Evolutionary conservation across 2,113 vertebrate genomes (phyloP).

Genomic region (Coracopsis vasa): DNA sequence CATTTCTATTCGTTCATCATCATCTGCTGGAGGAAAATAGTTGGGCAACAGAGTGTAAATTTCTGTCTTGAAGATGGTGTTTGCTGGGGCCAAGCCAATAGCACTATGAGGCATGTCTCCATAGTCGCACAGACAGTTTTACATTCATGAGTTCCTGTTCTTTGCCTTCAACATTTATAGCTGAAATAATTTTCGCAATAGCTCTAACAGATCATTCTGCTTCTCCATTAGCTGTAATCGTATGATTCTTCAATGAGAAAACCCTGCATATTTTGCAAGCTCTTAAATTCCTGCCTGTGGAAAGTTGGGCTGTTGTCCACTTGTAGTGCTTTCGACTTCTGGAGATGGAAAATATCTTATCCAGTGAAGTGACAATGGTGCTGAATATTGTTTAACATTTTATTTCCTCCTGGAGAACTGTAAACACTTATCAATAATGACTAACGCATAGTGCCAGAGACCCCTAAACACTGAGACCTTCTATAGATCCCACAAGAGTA

Average conservation of each 20-base stretch:
- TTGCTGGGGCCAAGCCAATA: not conserved
- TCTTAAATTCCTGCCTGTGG: not conserved
- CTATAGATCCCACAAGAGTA: not conserved
- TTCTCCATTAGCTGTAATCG: not conserved
- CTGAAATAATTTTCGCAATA: not conserved
- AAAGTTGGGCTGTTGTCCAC: not conserved
- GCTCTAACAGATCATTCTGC: slow-evolving; percentile 5
- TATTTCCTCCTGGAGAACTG: not conserved
- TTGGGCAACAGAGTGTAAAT: not conserved
- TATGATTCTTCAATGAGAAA: slow-evolving; percentile 2
- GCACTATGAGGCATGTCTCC: not conserved
- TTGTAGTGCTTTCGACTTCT: not conserved
- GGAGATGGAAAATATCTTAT: not conserved
- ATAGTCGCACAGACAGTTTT: not conserved
- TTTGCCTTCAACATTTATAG: not conserved
- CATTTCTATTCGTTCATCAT: not conserved
- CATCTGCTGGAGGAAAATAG: not conserved
- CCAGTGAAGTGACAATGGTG: not conserved
- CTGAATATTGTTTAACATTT: not conserved
- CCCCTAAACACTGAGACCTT: not conserved
- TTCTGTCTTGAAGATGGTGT: not conserved
- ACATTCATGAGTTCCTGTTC: not conserved
- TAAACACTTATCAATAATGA: not conserved
- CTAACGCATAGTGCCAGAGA: not conserved
- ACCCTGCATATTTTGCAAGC: not conserved